A percentile compares a stretch with the other conserved stretches of the same genome.
phyloP scores from a whole-genome alignment of 1,140 invertebrate genomes.

The Drosophila triauraria region DNA sequence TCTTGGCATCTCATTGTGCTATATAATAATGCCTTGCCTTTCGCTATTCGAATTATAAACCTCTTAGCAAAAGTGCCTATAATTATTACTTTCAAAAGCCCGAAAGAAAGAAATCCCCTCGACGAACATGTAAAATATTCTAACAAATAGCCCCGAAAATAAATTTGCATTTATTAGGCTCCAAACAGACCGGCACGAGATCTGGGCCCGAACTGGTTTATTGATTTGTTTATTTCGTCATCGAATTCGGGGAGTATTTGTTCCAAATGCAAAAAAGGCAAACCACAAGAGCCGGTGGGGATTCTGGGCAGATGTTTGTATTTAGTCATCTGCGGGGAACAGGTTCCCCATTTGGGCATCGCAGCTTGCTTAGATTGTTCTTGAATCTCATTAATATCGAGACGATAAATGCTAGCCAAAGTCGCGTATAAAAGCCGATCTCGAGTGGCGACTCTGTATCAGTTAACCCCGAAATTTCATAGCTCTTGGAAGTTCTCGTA shows the following conservation, averaged over 20 bases:
- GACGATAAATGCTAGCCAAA: constrained; percentile 53
- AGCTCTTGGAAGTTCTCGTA: constrained; percentile 7
- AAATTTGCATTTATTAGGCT: constrained; percentile 35
- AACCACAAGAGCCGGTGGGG: constrained; percentile 24
- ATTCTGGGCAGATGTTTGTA: constrained; percentile 13
- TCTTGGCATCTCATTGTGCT: constrained; percentile 10
- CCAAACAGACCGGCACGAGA: constrained; percentile 28
- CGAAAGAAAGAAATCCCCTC: constrained; percentile 25
- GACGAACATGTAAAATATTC: constrained; percentile 6
- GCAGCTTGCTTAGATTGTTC: constrained; percentile 64
- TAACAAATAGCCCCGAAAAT: constrained; percentile 21
- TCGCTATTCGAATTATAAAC: constrained; percentile 2
- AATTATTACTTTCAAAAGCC: constrained; percentile 24
- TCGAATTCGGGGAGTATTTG: constrained; percentile 24
- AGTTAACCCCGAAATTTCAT: constrained; percentile 55
- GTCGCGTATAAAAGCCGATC: constrained; percentile 45
- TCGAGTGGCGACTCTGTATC: constrained; percentile 15
- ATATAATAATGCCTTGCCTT: constrained; percentile 13
- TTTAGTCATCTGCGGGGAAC: constrained; percentile 37
- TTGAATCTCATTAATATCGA: constrained; percentile 74
- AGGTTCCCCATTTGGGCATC: constrained; percentile 34
- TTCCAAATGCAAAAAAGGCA: constrained; percentile 14
- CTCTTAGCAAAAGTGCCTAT: background rate
- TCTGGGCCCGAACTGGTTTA: constrained; percentile 24
- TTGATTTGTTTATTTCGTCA: constrained; percentile 44